Evolutionary conservation across 2,113 vertebrate species (phyloP), one percentile per base, ranked within the genome.

Genomic region (Lophotis ruficrista): DNA sequence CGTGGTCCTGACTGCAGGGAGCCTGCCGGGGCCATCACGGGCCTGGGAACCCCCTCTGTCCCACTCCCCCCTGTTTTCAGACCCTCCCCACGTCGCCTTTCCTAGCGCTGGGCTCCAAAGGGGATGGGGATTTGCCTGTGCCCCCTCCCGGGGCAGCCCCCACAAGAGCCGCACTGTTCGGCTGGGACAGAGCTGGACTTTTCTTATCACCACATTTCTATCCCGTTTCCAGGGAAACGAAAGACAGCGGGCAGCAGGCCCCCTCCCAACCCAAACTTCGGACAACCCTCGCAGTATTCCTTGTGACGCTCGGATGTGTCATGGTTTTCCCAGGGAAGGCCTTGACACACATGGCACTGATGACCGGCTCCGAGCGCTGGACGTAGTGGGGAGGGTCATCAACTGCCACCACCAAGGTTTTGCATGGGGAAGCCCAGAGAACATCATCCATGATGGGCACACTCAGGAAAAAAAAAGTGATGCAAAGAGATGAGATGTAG

Each of bases 351-450:
- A 0, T 2, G n/a, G n/a, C 2, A 1, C 20, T 14, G 35, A 5
- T 31, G 68, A 27, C 19, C 71, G 24, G 20, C 54, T 73, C 72
- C 2, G 4, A 61, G 60, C 2, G 0, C 41, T 14, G 2, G 66
- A 47, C 1, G 0, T 17, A 17, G 14, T 33, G 10, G 2, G 27
- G 8, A 51, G 15, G 15, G 20, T 20, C 1, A 0, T 31, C 14
- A 58, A 14, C 8, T 2, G 0, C 75, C 41, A 17, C 38, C 27
- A 17, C 56, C 33, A 10, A 4, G n/a, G 15, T 27, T 54, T 48
- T 28, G 7, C 1, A 1, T 38, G 6, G 38, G 43, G 48, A 53
- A 82, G 24, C 13, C 61, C 31, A 13, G 28, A 30, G n/a, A 25
- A 22, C 0, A 0, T 7, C 83, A 22, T 5, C 4, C 28, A 28